Conservation (phyloP, 2,888 invertebrate species). For the Hyppa rectilinea region DNA sequence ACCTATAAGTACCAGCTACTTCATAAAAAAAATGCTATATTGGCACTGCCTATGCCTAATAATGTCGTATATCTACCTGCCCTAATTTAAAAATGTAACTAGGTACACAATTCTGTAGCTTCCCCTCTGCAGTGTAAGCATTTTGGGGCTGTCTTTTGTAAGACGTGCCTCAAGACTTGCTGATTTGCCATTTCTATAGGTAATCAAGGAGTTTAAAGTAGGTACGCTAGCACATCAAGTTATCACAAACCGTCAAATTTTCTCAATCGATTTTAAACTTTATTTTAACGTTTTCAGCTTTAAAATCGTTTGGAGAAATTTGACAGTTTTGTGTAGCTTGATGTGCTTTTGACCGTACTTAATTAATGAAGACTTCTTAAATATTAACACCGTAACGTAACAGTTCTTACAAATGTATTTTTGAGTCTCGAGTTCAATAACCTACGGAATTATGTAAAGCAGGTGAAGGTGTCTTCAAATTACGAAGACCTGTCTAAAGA, state of each 20-base stretch:
- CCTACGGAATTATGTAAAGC: slow-evolving; percentile 36
- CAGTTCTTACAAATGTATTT: neutral
- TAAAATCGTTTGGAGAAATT: no score
- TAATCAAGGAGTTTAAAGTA: neutral
- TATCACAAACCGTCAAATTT: no score
- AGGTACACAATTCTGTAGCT: no score
- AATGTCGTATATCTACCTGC: neutral
- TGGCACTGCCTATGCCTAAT: no score
- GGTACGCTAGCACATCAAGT: no score
- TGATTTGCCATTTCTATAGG: neutral
- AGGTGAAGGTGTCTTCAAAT: slow-evolving; percentile 39
- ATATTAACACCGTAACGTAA: slow-evolving; percentile 1
- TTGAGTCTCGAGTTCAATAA: slow-evolving; percentile 35
- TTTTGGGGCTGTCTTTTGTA: neutral
- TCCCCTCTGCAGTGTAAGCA: neutral
- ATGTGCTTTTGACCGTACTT: no score
- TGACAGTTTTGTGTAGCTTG: no score
- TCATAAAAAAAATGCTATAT: no score
- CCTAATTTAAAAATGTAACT: no score
- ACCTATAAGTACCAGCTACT: no score
- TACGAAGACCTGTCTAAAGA: slow-evolving; percentile 40
- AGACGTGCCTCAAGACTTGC: neutral
- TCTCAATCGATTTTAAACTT: no score
- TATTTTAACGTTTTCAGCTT: no score
- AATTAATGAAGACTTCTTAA: slow-evolving; percentile 1